Conservation (phyloP, 2,797 vertebrate species). For the Meriones psammophilus region DNA sequence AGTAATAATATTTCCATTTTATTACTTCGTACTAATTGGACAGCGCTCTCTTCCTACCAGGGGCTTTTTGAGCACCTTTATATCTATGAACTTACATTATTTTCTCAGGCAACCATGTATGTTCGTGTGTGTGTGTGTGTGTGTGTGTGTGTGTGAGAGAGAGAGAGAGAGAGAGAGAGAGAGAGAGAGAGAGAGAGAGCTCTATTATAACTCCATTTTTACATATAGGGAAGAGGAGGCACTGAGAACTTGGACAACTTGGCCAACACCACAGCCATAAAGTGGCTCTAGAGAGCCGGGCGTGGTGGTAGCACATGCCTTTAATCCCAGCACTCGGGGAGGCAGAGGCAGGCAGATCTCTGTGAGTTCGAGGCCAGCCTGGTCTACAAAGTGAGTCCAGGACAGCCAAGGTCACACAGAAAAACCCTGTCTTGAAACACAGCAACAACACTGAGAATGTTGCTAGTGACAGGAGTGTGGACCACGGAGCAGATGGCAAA, state of each 20-base stretch:
- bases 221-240: conserved; percentile 38
- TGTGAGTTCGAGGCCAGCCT: too few relatives aligned
- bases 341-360: too few relatives aligned
- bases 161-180: too few relatives aligned
- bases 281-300: not conserved
- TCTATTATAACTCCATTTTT: conserved; percentile 5
- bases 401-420: too few relatives aligned
- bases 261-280: not conserved
- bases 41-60: not conserved
- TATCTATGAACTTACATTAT: not conserved
- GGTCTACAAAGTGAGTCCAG: too few relatives aligned
- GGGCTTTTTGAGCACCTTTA: not conserved
- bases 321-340: too few relatives aligned
- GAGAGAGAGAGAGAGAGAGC: too few relatives aligned
- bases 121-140: not conserved
- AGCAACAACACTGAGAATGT: not conserved
- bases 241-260: not conserved
- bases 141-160: not conserved
- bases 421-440: too few relatives aligned
- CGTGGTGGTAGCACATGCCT: too few relatives aligned
- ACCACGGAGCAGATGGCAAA: not conserved
- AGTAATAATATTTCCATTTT: not conserved
- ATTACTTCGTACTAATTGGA: not conserved
- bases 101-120: not conserved
- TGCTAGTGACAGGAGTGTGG: rapidly evolving